phyloP scores from a whole-genome alignment of 1,140 invertebrate genomes.

The Micrasema minimum region DNA sequence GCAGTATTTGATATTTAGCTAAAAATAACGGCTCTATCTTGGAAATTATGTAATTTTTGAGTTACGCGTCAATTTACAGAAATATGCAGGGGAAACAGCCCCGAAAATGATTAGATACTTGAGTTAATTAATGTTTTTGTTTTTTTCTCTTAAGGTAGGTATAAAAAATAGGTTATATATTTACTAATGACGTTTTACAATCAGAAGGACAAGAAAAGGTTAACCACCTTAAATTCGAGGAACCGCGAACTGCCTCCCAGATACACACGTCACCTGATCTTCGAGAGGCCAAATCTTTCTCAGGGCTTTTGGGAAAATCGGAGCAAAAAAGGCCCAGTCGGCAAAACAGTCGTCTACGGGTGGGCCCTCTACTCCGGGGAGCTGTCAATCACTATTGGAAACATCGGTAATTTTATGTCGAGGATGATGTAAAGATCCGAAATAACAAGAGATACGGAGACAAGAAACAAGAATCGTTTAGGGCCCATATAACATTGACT shows the following conservation, averaged over 20 bases:
- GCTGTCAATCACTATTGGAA: conserved; percentile 45
- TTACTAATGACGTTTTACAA: no score
- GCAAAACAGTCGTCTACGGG: conserved; percentile 32
- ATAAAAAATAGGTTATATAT: no score
- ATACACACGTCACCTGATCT: conserved; percentile 15
- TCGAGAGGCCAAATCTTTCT: conserved; percentile 16
- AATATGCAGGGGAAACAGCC: no score
- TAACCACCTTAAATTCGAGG: conserved; percentile 20
- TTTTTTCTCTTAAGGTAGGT: no score
- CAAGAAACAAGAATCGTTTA: conserved; percentile 1
- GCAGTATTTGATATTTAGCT: no score
- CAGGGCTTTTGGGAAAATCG: conserved; percentile 41
- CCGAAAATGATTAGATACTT: no score
- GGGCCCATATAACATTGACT: no score
- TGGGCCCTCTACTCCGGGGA: conserved; percentile 25
- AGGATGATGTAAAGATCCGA: not conserved
- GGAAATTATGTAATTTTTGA: no score
- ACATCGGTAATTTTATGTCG: conserved; percentile 33
- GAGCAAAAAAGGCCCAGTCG: conserved; percentile 34
- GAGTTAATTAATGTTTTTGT: no score
- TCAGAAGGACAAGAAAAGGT: conserved; percentile 10
- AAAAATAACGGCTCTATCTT: no score
- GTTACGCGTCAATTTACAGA: no score
- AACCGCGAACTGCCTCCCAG: conserved; percentile 33
- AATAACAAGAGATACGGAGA: not conserved